Percentiles rank a stretch among this genome's conserved stretches.
Conservation (phyloP, 2,888 invertebrate species). For the Aphodius granarius region DNA sequence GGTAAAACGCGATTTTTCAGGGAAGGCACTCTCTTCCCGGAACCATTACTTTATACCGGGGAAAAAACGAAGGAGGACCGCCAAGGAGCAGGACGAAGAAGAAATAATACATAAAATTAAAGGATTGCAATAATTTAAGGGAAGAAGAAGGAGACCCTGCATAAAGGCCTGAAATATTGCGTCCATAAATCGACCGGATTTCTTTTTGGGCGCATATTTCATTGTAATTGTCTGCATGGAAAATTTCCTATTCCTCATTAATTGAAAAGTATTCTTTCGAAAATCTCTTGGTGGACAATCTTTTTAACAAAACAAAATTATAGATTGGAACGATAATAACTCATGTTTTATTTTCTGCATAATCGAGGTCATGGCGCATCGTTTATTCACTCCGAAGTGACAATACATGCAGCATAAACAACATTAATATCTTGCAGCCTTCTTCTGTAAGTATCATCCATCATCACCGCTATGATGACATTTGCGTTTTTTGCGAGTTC, state of each 20-base stretch:
- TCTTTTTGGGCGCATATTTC: background rate
- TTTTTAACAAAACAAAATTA: no score
- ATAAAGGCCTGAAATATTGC: background rate
- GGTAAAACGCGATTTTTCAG: slow-evolving; percentile 22
- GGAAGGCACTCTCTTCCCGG: slow-evolving; percentile 7
- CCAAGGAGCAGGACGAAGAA: slow-evolving; percentile 6
- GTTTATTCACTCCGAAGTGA: background rate
- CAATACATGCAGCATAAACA: background rate
- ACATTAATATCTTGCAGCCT: background rate
- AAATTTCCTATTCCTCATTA: background rate
- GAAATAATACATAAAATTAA: slow-evolving; percentile 15
- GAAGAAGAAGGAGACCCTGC: background rate
- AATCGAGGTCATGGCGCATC: background rate
- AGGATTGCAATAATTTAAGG: slow-evolving; percentile 11
- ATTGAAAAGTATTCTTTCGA: background rate
- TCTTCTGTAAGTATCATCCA: background rate
- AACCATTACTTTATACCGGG: background rate
- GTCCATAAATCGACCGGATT: background rate
- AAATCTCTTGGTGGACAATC: background rate
- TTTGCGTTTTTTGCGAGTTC: background rate
- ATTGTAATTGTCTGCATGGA: background rate
- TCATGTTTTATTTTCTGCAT: no score
- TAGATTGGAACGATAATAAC: no score
- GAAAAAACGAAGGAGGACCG: background rate
- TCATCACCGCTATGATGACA: background rate